Conservation (phyloP, 2,888 invertebrate species). For the Holacanthella duospinosa region DNA sequence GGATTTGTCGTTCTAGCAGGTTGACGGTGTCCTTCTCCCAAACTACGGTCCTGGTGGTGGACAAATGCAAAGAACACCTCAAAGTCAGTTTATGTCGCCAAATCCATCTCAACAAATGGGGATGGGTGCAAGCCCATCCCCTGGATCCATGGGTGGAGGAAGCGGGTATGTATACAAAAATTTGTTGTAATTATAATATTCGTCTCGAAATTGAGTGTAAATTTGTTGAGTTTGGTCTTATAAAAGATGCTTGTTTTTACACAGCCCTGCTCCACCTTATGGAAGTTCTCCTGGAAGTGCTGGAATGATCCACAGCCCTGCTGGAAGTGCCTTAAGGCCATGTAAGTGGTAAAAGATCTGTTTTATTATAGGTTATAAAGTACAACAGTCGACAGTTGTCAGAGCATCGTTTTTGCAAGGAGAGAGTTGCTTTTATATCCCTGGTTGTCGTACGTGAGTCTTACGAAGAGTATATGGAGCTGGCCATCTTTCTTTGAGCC, state of each 20-base stretch:
- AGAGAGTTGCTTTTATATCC: too few relatives aligned
- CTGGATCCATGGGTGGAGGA: constrained; percentile 11
- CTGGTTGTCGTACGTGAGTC: too few relatives aligned
- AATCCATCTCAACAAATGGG: constrained; percentile 21
- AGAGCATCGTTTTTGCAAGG: too few relatives aligned
- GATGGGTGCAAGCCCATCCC: constrained; percentile 13
- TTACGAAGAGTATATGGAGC: too few relatives aligned
- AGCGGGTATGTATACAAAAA: background rate
- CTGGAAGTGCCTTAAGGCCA: constrained; percentile 20
- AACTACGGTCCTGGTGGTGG: background rate
- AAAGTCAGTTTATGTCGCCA: constrained; percentile 20
- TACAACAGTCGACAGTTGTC: too few relatives aligned
- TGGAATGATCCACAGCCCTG: constrained; percentile 31
- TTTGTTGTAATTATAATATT: too few relatives aligned
- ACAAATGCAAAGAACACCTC: constrained; percentile 2
- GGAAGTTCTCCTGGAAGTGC: constrained; percentile 31
- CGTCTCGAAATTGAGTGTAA: too few relatives aligned
- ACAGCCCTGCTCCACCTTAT: constrained; percentile 13
- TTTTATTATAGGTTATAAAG: too few relatives aligned
- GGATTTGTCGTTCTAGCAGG: constrained; percentile 13
- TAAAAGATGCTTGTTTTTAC: background rate
- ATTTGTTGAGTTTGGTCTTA: too few relatives aligned
- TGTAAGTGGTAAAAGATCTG: too few relatives aligned
- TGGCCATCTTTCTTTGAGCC: too few relatives aligned
- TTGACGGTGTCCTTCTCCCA: constrained; percentile 20